Evolutionary conservation across 2,888 invertebrate species (phyloP).

Genomic region (Ramazzottius varieornatus): DNA sequence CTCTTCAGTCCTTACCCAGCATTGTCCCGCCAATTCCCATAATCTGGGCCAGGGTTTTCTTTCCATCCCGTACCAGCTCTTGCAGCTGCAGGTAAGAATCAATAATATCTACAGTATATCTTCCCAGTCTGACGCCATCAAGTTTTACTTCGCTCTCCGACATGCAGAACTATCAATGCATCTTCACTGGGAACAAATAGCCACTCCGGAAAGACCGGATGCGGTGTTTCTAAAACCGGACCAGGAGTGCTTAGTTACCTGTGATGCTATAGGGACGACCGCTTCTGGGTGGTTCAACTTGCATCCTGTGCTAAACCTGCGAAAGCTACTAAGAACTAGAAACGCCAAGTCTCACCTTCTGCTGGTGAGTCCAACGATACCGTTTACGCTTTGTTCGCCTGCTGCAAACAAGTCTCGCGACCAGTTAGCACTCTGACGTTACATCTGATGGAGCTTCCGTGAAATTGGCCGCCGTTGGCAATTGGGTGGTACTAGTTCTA

Average conservation of each 20-base stretch:
- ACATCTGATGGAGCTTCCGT: too few species aligned
- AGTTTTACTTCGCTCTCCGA: neutral
- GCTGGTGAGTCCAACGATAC: too few species aligned
- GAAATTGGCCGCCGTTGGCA: too few species aligned
- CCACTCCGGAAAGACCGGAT: too few species aligned
- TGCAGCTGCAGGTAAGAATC: slow-evolving; percentile 14
- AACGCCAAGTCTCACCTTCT: too few species aligned
- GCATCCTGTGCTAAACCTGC: too few species aligned
- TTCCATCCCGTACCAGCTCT: slow-evolving; percentile 19
- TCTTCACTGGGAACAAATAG: neutral
- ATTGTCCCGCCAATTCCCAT: slow-evolving; percentile 17
- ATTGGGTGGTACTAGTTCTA: too few species aligned
- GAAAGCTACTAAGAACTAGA: too few species aligned
- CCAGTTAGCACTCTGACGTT: too few species aligned
- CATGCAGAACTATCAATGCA: neutral
- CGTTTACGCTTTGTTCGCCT: too few species aligned
- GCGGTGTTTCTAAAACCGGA: neutral
- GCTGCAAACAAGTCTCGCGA: too few species aligned
- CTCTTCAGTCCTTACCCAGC: slow-evolving; percentile 13
- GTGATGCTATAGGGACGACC: slow-evolving; percentile 18
- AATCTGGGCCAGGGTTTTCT: slow-evolving; percentile 14
- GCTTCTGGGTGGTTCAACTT: slow-evolving; percentile 19
- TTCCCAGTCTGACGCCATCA: neutral
- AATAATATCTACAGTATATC: neutral
- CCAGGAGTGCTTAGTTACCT: slow-evolving; percentile 14